Evolutionary conservation across 2,113 vertebrate species (phyloP).

Genomic region (Phaethornis superciliosus): DNA sequence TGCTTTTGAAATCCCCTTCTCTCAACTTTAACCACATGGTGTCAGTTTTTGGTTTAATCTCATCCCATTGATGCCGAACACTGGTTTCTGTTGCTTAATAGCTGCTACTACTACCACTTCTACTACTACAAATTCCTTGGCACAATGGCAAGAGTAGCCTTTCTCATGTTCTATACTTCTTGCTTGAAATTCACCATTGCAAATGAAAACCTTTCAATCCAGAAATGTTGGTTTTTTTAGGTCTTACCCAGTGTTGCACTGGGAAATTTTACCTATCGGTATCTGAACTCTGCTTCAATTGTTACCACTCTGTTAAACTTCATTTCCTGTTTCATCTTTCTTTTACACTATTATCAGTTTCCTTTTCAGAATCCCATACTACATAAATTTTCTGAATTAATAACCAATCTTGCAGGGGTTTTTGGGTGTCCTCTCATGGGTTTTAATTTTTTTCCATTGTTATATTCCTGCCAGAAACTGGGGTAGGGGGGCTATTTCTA

Average conservation of each 20-base stretch:
- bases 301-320: neutral
- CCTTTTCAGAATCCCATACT: neutral
- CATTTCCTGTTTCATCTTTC: neutral
- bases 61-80: neutral
- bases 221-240: neutral
- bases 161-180: neutral
- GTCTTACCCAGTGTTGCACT: neutral
- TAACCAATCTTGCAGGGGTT: neutral
- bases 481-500: neutral
- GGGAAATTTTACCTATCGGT: neutral
- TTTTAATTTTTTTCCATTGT: neutral
- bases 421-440: neutral
- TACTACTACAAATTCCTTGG: neutral
- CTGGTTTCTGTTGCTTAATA: conserved; percentile 14
- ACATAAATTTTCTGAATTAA: neutral
- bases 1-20: conserved; percentile 40
- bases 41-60: neutral
- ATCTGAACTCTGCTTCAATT: neutral
- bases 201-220: neutral
- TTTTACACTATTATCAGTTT: neutral
- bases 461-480: neutral
- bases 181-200: neutral
- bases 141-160: neutral
- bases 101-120: neutral
- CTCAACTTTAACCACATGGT: conserved; percentile 1